Evolutionary conservation across 1,140 invertebrate species (phyloP).

Genomic region (Aphelenchoides fujianensis): DNA sequence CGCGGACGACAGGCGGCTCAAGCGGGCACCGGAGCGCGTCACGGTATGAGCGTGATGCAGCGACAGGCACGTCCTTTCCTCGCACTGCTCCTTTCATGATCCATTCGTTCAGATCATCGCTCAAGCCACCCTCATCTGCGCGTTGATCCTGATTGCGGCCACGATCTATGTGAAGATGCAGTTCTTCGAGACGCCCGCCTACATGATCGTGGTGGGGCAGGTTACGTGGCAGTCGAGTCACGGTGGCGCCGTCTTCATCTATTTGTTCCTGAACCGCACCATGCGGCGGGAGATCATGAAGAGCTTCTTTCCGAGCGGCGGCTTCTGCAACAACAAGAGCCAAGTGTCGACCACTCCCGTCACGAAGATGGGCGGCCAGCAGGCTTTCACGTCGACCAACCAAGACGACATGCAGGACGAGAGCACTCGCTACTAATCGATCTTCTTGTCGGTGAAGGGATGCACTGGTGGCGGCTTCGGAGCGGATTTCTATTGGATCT

Average conservation of each 20-base stretch:
- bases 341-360: not conserved
- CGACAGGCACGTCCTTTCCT: slow-evolving; percentile 17
- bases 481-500: no score
- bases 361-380: not conserved
- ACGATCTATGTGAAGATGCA: slow-evolving; percentile 27
- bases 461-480: no score
- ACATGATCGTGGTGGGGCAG: slow-evolving; percentile 24
- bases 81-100: not conserved
- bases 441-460: no score
- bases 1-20: not conserved
- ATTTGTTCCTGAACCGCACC: slow-evolving; percentile 13
- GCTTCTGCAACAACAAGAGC: not conserved
- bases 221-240: slow-evolving; percentile 20
- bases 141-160: slow-evolving; percentile 24
- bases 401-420: not conserved
- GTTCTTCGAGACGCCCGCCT: slow-evolving; percentile 24
- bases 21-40: not conserved
- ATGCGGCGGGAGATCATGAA: slow-evolving; percentile 69
- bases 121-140: slow-evolving; percentile 24
- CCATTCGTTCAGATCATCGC: slow-evolving; percentile 15
- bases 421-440: not conserved
- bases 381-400: not conserved
- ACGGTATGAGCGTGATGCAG: slow-evolving; percentile 25
- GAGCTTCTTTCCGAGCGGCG: slow-evolving; percentile 56
- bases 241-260: slow-evolving; percentile 21